phyloP scores from a whole-genome alignment of 2,113 vertebrate genomes.

The Osmerus mordax region DNA sequence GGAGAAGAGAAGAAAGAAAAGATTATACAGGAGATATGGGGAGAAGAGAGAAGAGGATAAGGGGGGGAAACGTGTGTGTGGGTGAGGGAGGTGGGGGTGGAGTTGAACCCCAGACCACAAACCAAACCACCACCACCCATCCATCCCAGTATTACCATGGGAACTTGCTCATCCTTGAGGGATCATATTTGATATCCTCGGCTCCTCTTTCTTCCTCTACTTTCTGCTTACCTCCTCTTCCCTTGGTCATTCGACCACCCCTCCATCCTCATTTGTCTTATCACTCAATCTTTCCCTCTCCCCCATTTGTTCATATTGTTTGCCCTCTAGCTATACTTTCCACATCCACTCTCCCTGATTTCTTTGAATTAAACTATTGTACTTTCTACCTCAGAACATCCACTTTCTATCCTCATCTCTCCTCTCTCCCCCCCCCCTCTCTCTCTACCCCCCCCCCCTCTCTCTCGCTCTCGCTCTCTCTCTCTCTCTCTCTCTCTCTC shows the following conservation, averaged over 20 bases:
- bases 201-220: background rate
- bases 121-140: background rate
- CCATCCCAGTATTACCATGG: constrained; percentile 3
- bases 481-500: background rate
- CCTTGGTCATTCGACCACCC: constrained; percentile 7
- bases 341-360: too few relatives aligned
- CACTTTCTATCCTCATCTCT: background rate
- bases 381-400: too few relatives aligned
- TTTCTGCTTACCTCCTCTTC: background rate
- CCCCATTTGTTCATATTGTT: too few relatives aligned
- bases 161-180: background rate
- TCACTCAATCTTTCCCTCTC: too few relatives aligned
- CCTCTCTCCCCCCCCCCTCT: background rate
- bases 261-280: constrained; percentile 3
- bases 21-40: background rate
- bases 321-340: too few relatives aligned
- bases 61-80: too few relatives aligned
- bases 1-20: background rate
- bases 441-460: background rate
- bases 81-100: too few relatives aligned
- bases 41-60: too few relatives aligned
- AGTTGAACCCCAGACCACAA: background rate
- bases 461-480: background rate
- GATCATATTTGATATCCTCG: too few relatives aligned
- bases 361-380: background rate